phyloP scores from a whole-genome alignment of 2,888 invertebrate species.

The Orthonychiurus folsomi region DNA sequence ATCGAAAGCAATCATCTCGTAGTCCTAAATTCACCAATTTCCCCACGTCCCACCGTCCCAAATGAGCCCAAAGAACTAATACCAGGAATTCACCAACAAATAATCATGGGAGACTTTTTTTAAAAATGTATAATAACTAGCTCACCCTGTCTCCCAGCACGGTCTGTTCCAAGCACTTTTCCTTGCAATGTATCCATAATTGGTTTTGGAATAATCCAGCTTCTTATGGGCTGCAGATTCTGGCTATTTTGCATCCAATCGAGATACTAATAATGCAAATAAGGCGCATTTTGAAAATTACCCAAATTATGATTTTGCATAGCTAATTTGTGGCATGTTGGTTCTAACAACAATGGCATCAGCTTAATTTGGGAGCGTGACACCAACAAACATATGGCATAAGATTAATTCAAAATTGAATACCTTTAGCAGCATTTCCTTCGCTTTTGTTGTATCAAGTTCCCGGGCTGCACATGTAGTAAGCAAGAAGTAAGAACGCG shows the following conservation, averaged over 20 bases:
- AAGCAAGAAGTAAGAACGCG: too few species aligned
- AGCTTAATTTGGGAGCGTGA: too few species aligned
- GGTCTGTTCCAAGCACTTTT: background rate
- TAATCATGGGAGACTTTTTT: too few species aligned
- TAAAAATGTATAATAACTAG: too few species aligned
- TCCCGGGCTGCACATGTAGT: background rate
- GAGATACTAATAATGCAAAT: too few species aligned
- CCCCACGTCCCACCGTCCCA: constrained; percentile 3
- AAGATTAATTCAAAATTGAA: too few species aligned
- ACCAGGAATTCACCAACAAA: too few species aligned
- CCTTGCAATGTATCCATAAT: background rate
- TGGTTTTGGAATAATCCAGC: background rate
- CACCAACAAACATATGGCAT: too few species aligned
- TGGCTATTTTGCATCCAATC: background rate
- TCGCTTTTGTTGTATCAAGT: background rate
- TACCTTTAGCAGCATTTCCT: background rate
- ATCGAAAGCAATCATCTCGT: constrained; percentile 4
- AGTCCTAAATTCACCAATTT: constrained; percentile 4
- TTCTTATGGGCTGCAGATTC: background rate
- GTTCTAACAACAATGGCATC: too few species aligned
- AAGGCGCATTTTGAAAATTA: too few species aligned
- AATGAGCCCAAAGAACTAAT: constrained; percentile 7
- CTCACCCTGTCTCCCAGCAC: background rate
- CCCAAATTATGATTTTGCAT: too few species aligned
- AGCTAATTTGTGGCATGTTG: too few species aligned